Evolutionary conservation across 2,888 invertebrate species (phyloP), one percentile per base, ranked within the genome.

Genomic region (Eupithecia insigniata): DNA sequence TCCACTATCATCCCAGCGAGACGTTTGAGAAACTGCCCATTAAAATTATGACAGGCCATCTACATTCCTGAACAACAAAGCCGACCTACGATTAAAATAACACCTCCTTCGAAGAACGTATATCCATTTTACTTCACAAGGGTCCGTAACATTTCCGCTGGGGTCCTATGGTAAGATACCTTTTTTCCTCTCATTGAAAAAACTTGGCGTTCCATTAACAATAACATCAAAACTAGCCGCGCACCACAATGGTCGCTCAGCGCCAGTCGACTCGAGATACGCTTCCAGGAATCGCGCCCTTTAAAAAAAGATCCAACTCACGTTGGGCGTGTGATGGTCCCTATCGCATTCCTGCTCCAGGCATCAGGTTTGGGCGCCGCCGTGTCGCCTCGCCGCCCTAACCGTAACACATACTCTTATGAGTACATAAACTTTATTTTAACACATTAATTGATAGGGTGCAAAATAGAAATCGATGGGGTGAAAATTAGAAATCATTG

Each of bases 181-280:
- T 90, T 91, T 92, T 94, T 94, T 93, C 92, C 92, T 87, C 88
- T 86, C 79, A 84, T 88, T 89, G 89, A 94, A 94, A 94, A 94
- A 94, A 92, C 91, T 89, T 92, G 90, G 92, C 92, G 92, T 93
- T 93, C 93, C 92, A 93, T 92, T 93, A 93, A 94, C 90, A 93
- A 94, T 93, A 92, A 93, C 92, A 93, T 93, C 93, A 94, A 94
- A 94, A 93, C 92, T 92, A 92, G 92, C 93, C 93, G 92, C 93
- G 89, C 86, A 86, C 87, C 89, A 92, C 92, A 92, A 92, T 91
- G 91, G 89, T 82, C 90, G 87, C 83, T 86, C 91, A 92, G 92
- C 92, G 93, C 93, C 92, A 91, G 92, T 90, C 90, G 89, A 85
- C 85, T 88, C 85, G 85, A 83, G 87, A 85, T 87, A 86, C 80